Evolutionary conservation across 2,888 invertebrate genomes (phyloP).

Genomic region (Parapristionchus giblindavisi): DNA sequence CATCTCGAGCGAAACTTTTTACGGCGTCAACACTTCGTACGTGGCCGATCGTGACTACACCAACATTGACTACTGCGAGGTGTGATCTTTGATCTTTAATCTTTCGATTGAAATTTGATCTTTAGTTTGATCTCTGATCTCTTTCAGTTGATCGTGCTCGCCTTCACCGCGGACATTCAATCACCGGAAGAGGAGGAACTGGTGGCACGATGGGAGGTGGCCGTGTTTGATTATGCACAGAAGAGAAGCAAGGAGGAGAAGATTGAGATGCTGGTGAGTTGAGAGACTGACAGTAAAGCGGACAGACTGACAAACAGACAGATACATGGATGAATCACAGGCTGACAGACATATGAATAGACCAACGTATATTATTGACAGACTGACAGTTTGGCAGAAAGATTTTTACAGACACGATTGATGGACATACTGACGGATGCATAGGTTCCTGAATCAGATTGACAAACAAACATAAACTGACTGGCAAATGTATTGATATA

Average conservation of each 20-base stretch:
- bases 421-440: no score
- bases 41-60: conserved; percentile 39
- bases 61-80: conserved; percentile 52
- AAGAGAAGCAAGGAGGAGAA: conserved; percentile 41
- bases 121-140: not conserved
- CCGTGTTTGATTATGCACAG: conserved; percentile 52
- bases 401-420: no score
- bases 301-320: no score
- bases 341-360: no score
- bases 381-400: no score
- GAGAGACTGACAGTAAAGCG: no score
- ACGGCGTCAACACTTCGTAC: conserved; percentile 51
- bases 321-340: no score
- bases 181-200: conserved; percentile 49
- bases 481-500: not conserved
- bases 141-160: conserved; percentile 51
- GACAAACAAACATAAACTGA: no score
- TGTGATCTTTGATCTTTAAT: conserved; percentile 37
- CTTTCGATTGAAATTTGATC: not conserved
- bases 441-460: no score
- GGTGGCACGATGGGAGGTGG: conserved; percentile 59
- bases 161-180: conserved; percentile 50
- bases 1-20: conserved; percentile 67
- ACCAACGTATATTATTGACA: no score
- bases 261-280: conserved; percentile 53